These are phyloP conservation scores for Lucilia sericata DNA, from an alignment of 1,140 invertebrate species.

Conservation along the genomic window DNA sequence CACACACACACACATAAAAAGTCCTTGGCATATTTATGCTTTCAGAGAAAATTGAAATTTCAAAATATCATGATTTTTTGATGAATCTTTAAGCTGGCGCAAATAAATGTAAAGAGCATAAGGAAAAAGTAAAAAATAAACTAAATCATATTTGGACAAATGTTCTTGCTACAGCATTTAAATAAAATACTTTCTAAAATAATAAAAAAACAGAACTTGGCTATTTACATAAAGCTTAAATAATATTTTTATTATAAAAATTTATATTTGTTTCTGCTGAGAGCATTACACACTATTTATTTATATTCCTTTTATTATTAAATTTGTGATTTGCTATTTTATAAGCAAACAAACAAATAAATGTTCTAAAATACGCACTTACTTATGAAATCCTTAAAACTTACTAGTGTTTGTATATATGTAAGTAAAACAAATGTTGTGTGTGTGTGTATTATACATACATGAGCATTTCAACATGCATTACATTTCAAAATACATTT, in stretches of 20 bases:
- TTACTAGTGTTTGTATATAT: not conserved
- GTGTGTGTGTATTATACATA: not conserved
- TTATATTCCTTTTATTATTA: not conserved
- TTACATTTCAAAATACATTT: constrained; percentile 20
- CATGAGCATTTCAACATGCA: not conserved
- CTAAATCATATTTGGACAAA: constrained; percentile 2
- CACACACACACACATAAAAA: too few relatives aligned
- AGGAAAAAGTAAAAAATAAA: not conserved
- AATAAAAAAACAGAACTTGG: not conserved
- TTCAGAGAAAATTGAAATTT: not conserved
- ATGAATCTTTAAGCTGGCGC: not conserved
- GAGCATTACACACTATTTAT: not conserved
- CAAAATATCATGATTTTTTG: not conserved
- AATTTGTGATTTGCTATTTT: not conserved
- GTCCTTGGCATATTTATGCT: not conserved
- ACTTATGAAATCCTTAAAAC: not conserved
- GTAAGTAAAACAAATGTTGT: too few relatives aligned
- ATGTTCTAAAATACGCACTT: not conserved
- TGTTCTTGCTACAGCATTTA: too few relatives aligned
- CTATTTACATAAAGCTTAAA: not conserved
- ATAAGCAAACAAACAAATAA: not conserved
- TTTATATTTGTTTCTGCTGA: not conserved
- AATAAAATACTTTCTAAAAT: not conserved
- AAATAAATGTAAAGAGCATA: not conserved
- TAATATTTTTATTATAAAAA: constrained; percentile 9